These are phyloP conservation scores for Electrophaes corylata DNA, from an alignment of 2,888 invertebrate species.

Conservation along the genomic window DNA sequence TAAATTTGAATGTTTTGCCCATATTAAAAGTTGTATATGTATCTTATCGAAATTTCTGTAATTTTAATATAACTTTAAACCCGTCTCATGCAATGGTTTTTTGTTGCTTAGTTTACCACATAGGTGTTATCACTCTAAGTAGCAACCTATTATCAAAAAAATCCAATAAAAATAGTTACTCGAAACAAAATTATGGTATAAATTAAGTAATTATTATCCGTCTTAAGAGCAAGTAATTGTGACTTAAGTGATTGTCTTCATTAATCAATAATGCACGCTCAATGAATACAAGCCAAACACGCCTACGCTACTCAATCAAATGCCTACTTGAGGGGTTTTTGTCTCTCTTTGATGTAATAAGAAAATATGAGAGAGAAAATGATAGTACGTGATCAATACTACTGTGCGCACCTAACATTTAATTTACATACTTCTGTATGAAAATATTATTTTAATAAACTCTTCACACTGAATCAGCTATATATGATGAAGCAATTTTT, in stretches of 20 bases:
- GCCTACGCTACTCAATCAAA: constrained; percentile 48
- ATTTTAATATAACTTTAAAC: too few relatives aligned
- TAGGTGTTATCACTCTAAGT: too few relatives aligned
- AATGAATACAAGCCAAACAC: constrained; percentile 51
- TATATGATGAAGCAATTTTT: too few relatives aligned
- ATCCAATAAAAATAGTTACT: constrained; percentile 28
- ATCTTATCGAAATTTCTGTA: too few relatives aligned
- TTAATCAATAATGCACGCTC: constrained; percentile 64
- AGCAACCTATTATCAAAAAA: not conserved
- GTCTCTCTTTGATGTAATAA: constrained; percentile 28
- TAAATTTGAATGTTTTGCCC: too few relatives aligned
- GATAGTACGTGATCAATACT: constrained; percentile 13
- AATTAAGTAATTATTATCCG: constrained; percentile 52
- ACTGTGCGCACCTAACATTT: constrained; percentile 6
- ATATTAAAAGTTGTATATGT: too few relatives aligned
- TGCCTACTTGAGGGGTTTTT: constrained; percentile 33
- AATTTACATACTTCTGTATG: constrained; percentile 9
- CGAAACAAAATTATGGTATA: constrained; percentile 38
- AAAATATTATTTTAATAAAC: constrained; percentile 1
- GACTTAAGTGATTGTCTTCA: constrained; percentile 57
- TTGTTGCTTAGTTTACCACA: not conserved
- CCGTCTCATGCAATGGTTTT: too few relatives aligned
- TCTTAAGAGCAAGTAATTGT: constrained; percentile 50
- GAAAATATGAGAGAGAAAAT: constrained; percentile 19
- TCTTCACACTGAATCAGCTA: not conserved